Evolutionary conservation across 2,797 vertebrate species (phyloP), one percentile per base, ranked within the genome.

Genomic region (Oceanodroma leucorhoa): DNA sequence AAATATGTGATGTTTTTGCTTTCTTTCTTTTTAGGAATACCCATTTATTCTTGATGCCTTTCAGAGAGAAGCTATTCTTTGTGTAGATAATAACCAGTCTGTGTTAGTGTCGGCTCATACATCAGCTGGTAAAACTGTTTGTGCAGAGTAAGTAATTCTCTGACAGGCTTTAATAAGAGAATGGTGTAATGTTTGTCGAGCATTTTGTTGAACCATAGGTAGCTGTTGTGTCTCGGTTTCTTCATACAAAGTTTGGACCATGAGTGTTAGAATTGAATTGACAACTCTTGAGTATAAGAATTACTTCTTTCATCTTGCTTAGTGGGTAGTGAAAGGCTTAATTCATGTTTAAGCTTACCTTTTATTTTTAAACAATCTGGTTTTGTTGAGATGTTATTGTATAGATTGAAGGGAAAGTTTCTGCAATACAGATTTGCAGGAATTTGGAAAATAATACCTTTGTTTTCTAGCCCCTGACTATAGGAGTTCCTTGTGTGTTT

Each of bases 101-200:
- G 99, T 99, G 48, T 98, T 99, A 38, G 99, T 99, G 41, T 99
- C 99, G 13, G 99, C 99, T 51, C 99, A 99, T 95, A 99, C 99
- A 11, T 99, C 99, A 83, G 99, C 99, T 30, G 99, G 99, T 71
- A 99, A 99, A 98, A 99, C 99, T 5, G 99, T 99, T 46, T 99
- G 99, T 93, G 99, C 99, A 14, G 99, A 99, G 99, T 99, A 97
- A 98, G 99, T 99, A 91, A 24, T 71, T 91, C 89, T 87, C 17
- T 90, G n/a, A 19, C 34, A 30, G 24, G 9, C 22, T 87, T 14
- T 62, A 60, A 22, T 64, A 75, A 40, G 77, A 67, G 26, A 85
- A 12, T 9, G 13, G 3, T 75, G 19, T 54, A 20, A 12, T 71
- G 10, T 48, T 58, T 9, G 1, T 41, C 2, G 1, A 85, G 43